Evolutionary conservation across 2,888 invertebrate species (phyloP).

Genomic region (Hanleya hanleyi): DNA sequence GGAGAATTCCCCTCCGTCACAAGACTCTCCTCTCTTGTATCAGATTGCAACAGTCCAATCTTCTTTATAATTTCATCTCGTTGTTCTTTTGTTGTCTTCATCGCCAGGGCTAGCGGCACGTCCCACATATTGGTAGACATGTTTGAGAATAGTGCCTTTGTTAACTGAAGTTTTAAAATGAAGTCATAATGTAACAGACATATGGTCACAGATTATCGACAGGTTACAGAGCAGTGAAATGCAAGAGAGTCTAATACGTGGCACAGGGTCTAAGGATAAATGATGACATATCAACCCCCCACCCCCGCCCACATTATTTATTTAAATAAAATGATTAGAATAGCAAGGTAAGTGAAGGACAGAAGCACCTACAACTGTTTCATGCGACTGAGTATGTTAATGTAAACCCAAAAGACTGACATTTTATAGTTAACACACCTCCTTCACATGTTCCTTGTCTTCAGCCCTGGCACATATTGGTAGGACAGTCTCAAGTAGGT

Average conservation of each 20-base stretch:
- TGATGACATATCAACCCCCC: no score
- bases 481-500: slow-evolving; percentile 76
- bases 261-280: no score
- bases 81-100: slow-evolving; percentile 49
- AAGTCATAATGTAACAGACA: neutral
- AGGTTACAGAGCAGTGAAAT: no score
- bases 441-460: slow-evolving; percentile 72
- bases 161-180: slow-evolving; percentile 73
- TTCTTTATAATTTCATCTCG: slow-evolving; percentile 53
- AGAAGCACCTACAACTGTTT: no score
- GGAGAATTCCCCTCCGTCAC: slow-evolving; percentile 1
- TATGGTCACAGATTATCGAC: neutral
- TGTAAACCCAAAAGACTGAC: no score
- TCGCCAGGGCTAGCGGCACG: slow-evolving; percentile 70
- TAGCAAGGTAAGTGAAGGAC: no score
- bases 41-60: slow-evolving; percentile 32
- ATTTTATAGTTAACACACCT: slow-evolving; percentile 66
- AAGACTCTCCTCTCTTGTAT: slow-evolving; percentile 11
- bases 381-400: no score
- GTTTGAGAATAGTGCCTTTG: slow-evolving; percentile 76
- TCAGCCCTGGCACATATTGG: slow-evolving; percentile 72
- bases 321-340: no score
- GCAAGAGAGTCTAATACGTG: no score
- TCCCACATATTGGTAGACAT: slow-evolving; percentile 78
- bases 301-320: no score